phyloP scores from a whole-genome alignment of 2,888 invertebrate species.

The Drosophila maculinotata region DNA sequence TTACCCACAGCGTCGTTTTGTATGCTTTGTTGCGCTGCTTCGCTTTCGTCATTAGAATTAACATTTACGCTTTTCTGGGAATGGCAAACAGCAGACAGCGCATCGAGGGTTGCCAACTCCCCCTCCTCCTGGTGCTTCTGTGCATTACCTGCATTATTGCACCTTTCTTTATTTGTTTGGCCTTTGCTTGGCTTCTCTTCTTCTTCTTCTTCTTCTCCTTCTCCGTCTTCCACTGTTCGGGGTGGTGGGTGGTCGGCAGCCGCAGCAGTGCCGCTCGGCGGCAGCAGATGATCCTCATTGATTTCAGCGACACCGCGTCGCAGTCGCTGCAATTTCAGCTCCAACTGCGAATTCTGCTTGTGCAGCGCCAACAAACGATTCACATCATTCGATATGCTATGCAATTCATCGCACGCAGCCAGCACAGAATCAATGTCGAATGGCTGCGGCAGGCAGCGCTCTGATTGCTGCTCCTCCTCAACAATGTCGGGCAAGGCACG shows the following conservation, averaged over 20 bases:
- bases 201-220: too few relatives aligned
- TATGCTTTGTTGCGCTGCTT: conserved; percentile 55
- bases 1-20: conserved; percentile 55
- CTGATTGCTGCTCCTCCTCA: conserved; percentile 16
- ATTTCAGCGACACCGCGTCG: conserved; percentile 82
- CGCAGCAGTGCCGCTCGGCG: conserved; percentile 45
- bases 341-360: conserved; percentile 81
- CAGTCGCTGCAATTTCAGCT: conserved; percentile 81
- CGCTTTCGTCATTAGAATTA: conserved; percentile 67
- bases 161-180: conserved; percentile 8
- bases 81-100: conserved; percentile 33
- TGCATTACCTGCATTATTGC: background rate
- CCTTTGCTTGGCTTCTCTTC: conserved; percentile 48
- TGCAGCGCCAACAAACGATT: conserved; percentile 79
- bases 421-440: conserved; percentile 59
- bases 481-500: conserved; percentile 62
- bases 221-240: too few relatives aligned
- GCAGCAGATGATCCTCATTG: conserved; percentile 82
- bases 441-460: conserved; percentile 56
- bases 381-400: conserved; percentile 83
- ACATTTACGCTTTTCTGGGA: conserved; percentile 66
- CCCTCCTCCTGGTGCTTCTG: too few relatives aligned
- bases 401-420: conserved; percentile 79
- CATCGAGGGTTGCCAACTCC: conserved; percentile 25
- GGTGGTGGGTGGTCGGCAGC: conserved; percentile 60